phyloP scores from a whole-genome alignment of 2,797 vertebrate genomes.

The Halcyon leucocephala region DNA sequence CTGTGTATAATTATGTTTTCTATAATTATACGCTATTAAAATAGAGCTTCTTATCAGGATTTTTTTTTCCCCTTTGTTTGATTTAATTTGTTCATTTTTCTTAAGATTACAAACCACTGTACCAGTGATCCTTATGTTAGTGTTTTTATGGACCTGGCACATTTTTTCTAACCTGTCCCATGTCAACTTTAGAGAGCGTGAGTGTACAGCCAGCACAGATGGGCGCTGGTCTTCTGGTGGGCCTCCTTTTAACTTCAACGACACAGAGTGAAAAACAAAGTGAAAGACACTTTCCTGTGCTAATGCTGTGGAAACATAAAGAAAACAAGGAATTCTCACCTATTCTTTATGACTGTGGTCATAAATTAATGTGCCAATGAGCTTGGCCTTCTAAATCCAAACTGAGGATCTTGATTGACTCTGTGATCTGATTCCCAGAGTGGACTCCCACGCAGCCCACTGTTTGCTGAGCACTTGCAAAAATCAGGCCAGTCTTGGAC shows the following conservation, averaged over 20 bases:
- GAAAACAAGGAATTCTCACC: neutral
- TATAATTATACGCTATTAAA: conserved; percentile 71
- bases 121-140: conserved; percentile 29
- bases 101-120: conserved; percentile 69
- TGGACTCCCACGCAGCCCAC: neutral
- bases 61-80: conserved; percentile 28
- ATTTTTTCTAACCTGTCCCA: conserved; percentile 29
- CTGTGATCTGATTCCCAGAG: accelerated
- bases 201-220: neutral
- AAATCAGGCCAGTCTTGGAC: neutral
- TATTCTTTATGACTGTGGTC: neutral
- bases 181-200: conserved; percentile 18
- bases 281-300: neutral
- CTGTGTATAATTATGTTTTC: conserved; percentile 67
- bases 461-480: neutral
- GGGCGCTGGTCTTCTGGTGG: neutral
- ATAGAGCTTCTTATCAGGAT: conserved; percentile 54
- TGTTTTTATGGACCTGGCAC: conserved; percentile 36
- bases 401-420: neutral
- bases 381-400: neutral
- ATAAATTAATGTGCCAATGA: neutral
- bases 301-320: neutral
- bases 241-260: neutral
- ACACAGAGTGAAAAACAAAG: neutral
- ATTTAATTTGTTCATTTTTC: conserved; percentile 49